These are phyloP conservation scores for Caerostris extrusa DNA, from an alignment of 1,140 invertebrate species.

Conservation along the genomic window DNA sequence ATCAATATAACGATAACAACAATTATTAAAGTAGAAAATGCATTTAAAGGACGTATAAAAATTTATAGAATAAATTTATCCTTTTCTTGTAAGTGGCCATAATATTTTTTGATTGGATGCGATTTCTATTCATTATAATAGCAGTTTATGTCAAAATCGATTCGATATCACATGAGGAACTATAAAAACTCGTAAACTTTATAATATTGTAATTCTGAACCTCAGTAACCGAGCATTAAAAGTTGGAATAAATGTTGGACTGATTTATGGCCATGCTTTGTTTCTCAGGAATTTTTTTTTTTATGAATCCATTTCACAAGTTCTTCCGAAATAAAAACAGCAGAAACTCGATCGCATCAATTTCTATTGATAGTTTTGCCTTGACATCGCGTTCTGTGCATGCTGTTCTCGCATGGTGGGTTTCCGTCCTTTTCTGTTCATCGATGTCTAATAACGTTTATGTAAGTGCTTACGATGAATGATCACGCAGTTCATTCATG, in stretches of 20 bases:
- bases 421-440: slow-evolving; percentile 27
- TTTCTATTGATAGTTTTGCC: slow-evolving; percentile 43
- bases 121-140: slow-evolving; percentile 30
- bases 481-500: neutral
- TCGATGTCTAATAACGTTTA: slow-evolving; percentile 29
- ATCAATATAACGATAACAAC: neutral
- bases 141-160: slow-evolving; percentile 46
- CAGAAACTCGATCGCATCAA: neutral
- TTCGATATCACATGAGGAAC: slow-evolving; percentile 36
- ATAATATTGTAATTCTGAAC: slow-evolving; percentile 36
- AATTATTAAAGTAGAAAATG: neutral
- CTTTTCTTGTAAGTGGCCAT: slow-evolving; percentile 1
- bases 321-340: neutral
- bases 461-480: slow-evolving; percentile 18
- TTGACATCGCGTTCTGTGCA: slow-evolving; percentile 18
- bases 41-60: neutral
- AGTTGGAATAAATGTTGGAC: slow-evolving; percentile 14
- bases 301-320: slow-evolving; percentile 38
- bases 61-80: neutral
- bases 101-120: slow-evolving; percentile 22
- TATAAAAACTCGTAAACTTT: slow-evolving; percentile 43
- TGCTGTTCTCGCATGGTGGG: neutral
- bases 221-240: slow-evolving; percentile 39
- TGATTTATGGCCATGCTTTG: slow-evolving; percentile 51
- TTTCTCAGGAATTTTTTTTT: slow-evolving; percentile 31